A percentile compares a stretch with the other conserved stretches of the same genome.
phyloP scores from a whole-genome alignment of 2,797 vertebrate species.

The Diplodus puntazzo region DNA sequence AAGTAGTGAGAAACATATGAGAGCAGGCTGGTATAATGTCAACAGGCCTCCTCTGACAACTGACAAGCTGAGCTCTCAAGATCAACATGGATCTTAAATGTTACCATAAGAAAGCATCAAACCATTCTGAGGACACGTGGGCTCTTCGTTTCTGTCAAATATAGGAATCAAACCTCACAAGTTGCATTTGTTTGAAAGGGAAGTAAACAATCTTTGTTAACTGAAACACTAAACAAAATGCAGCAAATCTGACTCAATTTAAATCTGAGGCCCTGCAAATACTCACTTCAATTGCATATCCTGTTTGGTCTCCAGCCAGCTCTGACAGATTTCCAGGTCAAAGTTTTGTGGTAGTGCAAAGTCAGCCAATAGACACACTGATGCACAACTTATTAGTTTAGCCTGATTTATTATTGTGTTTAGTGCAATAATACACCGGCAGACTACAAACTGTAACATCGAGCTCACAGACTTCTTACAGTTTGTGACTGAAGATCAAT shows the following conservation, averaged over 20 bases:
- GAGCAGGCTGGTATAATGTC: not conserved
- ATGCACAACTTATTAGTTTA: not conserved
- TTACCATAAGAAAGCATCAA: slow-evolving; percentile 34
- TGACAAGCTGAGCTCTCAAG: slow-evolving; percentile 33
- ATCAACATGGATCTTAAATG: slow-evolving; percentile 34
- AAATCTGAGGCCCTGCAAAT: not conserved
- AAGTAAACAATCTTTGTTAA: not conserved
- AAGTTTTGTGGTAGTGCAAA: not conserved
- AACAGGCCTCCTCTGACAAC: slow-evolving; percentile 3
- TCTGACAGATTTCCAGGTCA: not conserved
- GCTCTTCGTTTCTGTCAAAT: not conserved
- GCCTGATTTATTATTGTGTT: slow-evolving; percentile 1
- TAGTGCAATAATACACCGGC: slow-evolving; percentile 6
- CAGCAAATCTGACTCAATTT: not conserved
- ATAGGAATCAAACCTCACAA: not conserved
- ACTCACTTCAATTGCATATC: not conserved
- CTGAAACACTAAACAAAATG: not conserved
- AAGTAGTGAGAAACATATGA: slow-evolving; percentile 28
- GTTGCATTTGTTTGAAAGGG: not conserved
- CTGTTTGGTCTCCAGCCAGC: not conserved
- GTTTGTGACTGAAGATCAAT: slow-evolving; percentile 12
- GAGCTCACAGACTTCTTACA: not conserved
- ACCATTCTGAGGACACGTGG: not conserved
- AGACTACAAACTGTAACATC: not conserved
- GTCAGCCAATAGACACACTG: not conserved